Percentiles rank a stretch among this genome's conserved stretches.
phyloP scores from a whole-genome alignment of 1,140 invertebrate genomes.

The Heliconius melpomene region DNA sequence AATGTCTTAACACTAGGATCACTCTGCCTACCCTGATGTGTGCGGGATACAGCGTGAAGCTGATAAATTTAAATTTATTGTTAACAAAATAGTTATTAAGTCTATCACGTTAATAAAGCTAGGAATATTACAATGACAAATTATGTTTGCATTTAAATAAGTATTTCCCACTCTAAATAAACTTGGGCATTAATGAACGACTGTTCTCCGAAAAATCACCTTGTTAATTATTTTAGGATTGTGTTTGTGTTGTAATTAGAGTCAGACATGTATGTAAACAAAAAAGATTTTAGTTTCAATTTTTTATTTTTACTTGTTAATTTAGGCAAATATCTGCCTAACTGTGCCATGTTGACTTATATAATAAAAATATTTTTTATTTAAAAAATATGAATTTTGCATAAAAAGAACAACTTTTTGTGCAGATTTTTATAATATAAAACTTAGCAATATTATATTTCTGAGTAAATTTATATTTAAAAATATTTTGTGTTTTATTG shows the following conservation, averaged over 20 bases:
- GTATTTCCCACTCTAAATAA: neutral
- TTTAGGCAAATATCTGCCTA: no score
- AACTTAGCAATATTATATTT: no score
- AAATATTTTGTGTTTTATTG: no score
- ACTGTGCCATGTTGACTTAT: neutral
- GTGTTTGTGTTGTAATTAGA: neutral
- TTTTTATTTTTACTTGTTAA: neutral
- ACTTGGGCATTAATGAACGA: neutral
- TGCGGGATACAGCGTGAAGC: no score
- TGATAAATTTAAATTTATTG: no score
- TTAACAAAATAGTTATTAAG: no score
- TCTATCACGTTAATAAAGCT: neutral
- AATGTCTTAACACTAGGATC: no score
- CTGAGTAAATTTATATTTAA: no score
- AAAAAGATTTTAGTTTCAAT: neutral
- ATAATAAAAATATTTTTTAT: neutral
- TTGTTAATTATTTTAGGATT: neutral
- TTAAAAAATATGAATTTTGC: no score
- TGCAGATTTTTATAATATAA: no score
- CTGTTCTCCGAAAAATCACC: neutral
- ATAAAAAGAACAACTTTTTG: no score
- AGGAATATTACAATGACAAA: neutral
- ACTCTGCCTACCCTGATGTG: no score
- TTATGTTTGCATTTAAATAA: neutral
- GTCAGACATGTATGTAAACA: neutral